Percentiles rank a stretch among this genome's conserved stretches.
Evolutionary conservation across 2,888 invertebrate genomes (phyloP).

Genomic region (Spodoptera exigua): DNA sequence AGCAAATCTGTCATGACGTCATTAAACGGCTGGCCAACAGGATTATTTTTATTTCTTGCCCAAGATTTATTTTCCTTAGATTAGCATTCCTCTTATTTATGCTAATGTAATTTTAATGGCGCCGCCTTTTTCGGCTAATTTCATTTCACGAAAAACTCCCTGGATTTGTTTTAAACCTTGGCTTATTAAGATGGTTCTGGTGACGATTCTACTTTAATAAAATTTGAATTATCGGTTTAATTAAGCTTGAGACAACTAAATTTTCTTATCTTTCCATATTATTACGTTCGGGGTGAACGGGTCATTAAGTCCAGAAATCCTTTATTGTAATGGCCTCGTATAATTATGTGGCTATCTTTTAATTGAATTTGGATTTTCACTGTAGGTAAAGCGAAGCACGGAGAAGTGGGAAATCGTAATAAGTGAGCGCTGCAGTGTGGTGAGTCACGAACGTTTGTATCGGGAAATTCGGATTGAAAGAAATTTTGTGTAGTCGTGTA

Average conservation of each 20-base stretch:
- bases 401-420: constrained; percentile 21
- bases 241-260: constrained; percentile 60
- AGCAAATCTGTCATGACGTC: constrained; percentile 77
- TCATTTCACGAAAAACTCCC: constrained; percentile 85
- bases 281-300: constrained; percentile 48
- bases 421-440: constrained; percentile 70
- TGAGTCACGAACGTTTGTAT: constrained; percentile 74
- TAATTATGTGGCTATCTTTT: constrained; percentile 40
- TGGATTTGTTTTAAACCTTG: constrained; percentile 83
- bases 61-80: constrained; percentile 88
- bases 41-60: constrained; percentile 86
- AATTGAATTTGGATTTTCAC: constrained; percentile 56
- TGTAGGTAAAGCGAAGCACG: constrained; percentile 3
- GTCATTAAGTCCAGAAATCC: constrained; percentile 57
- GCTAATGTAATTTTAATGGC: constrained; percentile 90
- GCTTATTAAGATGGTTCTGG: constrained; percentile 82
- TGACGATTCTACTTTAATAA: constrained; percentile 79
- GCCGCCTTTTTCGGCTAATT: constrained; percentile 87
- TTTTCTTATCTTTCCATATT: constrained; percentile 57
- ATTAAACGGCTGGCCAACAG: constrained; percentile 74
- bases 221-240: constrained; percentile 79
- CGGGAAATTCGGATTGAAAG: constrained; percentile 79
- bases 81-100: constrained; percentile 89
- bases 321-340: constrained; percentile 42
- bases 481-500: constrained; percentile 68